Conservation (phyloP, 1,140 invertebrate species). For the Metopolophium dirhodum region DNA sequence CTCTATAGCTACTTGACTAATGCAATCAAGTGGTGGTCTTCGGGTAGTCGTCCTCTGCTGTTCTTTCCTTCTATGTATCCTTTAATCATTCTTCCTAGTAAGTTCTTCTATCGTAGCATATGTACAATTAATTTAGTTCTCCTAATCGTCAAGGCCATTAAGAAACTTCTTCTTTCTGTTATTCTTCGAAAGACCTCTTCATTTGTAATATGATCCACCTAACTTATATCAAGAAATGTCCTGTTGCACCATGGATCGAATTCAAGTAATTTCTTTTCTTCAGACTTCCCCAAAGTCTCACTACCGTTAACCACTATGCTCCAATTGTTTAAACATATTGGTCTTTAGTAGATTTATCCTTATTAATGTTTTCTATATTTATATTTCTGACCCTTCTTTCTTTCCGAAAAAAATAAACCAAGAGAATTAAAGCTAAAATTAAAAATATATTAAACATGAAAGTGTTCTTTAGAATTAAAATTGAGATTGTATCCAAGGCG, state of each 20-base stretch:
- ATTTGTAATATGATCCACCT: not conserved
- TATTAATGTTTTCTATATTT: no score
- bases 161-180: not conserved
- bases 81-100: no score
- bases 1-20: no score
- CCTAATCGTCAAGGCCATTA: not conserved
- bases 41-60: no score
- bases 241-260: not conserved
- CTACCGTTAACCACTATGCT: no score
- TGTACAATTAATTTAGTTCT: not conserved
- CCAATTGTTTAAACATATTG: no score
- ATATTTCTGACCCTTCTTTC: no score
- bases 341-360: no score
- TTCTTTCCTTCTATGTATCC: no score
- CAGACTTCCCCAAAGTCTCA: not conserved
- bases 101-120: not conserved
- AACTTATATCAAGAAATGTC: not conserved
- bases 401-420: not conserved
- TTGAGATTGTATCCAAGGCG: not conserved
- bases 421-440: not conserved
- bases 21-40: no score
- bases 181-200: not conserved
- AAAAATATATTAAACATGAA: not conserved
- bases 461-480: not conserved
- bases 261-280: not conserved